Evolutionary conservation across 2,797 vertebrate species (phyloP).

Genomic region (Rhyacichthys aspro): DNA sequence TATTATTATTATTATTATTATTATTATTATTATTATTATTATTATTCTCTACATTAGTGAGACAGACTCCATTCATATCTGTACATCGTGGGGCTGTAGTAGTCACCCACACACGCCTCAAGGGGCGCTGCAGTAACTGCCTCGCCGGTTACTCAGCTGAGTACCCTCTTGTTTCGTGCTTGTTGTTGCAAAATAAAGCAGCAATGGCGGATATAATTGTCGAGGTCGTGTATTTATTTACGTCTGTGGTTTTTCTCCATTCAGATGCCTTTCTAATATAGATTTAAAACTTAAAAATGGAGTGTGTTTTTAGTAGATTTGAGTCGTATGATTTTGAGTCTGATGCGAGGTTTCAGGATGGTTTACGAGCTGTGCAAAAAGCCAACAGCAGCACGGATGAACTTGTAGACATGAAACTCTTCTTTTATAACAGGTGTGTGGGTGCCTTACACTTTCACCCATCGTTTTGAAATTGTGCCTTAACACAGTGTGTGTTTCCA

Average conservation of each 20-base stretch:
- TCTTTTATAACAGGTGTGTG: slow-evolving; percentile 76
- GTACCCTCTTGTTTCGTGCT: slow-evolving; percentile 20
- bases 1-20: too few relatives aligned
- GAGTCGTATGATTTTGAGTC: slow-evolving; percentile 69
- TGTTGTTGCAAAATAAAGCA: slow-evolving; percentile 25
- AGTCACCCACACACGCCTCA: fast-evolving
- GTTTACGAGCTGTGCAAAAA: slow-evolving; percentile 43
- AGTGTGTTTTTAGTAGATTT: slow-evolving; percentile 65
- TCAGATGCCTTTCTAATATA: not conserved
- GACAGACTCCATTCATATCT: too few relatives aligned
- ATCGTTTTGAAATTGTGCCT: not conserved
- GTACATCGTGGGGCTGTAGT: not conserved
- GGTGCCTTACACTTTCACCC: not conserved
- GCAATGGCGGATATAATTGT: not conserved
- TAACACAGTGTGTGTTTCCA: slow-evolving; percentile 29
- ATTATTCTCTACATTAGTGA: too few relatives aligned
- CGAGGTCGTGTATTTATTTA: not conserved
- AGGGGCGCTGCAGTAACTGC: slow-evolving; percentile 27
- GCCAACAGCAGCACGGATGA: slow-evolving; percentile 2
- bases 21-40: too few relatives aligned
- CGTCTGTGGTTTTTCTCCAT: not conserved
- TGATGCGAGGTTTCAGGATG: slow-evolving; percentile 65
- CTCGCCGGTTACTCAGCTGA: not conserved
- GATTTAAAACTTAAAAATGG: slow-evolving; percentile 46
- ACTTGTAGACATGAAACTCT: slow-evolving; percentile 70